These are phyloP conservation scores for Drosophila niveifrons DNA, from an alignment of 2,888 invertebrate genomes.

Conservation along the genomic window DNA sequence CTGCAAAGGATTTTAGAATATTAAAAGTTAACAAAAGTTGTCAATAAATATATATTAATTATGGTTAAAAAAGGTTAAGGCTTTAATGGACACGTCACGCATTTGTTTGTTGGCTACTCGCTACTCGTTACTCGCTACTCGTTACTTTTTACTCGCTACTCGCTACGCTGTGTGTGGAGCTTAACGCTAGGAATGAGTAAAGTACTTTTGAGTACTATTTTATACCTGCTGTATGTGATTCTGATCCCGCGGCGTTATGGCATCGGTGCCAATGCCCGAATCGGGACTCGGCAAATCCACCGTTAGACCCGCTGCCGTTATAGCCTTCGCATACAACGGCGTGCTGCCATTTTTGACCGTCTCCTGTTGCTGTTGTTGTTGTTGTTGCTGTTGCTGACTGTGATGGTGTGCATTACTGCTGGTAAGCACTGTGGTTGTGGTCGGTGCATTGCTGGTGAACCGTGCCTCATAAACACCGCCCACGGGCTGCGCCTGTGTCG, in stretches of 20 bases:
- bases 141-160: constrained; percentile 24
- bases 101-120: not conserved
- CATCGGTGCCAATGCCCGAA: constrained; percentile 97
- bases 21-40: not conserved
- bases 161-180: not conserved
- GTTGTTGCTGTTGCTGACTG: constrained; percentile 58
- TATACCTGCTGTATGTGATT: constrained; percentile 94
- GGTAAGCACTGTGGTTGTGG: constrained; percentile 75
- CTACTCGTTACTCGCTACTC: constrained; percentile 25
- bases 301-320: constrained; percentile 92
- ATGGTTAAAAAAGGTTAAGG: not conserved
- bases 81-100: constrained; percentile 54
- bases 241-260: constrained; percentile 96
- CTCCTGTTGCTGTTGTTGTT: constrained; percentile 61
- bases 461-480: constrained; percentile 83
- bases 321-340: constrained; percentile 85
- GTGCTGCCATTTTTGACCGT: constrained; percentile 81
- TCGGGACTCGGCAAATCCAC: constrained; percentile 98
- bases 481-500: constrained; percentile 74
- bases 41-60: not conserved
- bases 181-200: constrained; percentile 1
- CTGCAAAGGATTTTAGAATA: constrained; percentile 86
- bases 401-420: constrained; percentile 62
- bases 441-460: constrained; percentile 77
- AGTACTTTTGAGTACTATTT: constrained; percentile 1